Conservation (phyloP, 2,797 vertebrate species). For the Mus spretus region DNA sequence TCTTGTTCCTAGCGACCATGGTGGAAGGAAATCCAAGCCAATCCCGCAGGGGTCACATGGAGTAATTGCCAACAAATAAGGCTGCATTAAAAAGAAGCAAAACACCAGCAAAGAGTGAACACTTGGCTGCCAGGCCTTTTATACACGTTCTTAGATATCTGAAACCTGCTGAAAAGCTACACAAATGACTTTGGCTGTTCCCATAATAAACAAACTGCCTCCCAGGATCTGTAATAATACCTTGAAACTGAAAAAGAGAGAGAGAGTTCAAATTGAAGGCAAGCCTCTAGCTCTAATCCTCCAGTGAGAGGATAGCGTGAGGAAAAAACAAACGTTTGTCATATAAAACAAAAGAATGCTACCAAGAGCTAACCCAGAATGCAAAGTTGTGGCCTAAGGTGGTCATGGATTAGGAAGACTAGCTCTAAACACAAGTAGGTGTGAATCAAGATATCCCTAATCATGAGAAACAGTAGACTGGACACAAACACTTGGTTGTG, state of each 20-base stretch:
- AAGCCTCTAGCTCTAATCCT: background rate
- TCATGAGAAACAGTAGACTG: background rate
- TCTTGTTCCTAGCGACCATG: background rate
- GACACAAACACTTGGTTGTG: background rate
- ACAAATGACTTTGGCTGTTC: no score
- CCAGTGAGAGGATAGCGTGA: background rate
- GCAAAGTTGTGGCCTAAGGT: rapidly evolving
- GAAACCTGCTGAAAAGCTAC: no score
- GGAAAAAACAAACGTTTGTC: background rate
- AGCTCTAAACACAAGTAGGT: background rate
- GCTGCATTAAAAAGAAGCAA: rapidly evolving
- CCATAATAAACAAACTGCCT: background rate
- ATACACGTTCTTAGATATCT: background rate
- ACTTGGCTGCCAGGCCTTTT: rapidly evolving
- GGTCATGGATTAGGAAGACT: background rate
- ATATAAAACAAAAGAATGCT: background rate
- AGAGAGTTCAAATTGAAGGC: background rate
- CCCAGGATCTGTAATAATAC: no score
- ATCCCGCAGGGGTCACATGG: no score
- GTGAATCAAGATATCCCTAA: background rate
- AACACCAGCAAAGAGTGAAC: background rate
- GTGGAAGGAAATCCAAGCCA: background rate
- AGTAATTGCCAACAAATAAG: rapidly evolving
- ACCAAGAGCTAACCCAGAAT: background rate
- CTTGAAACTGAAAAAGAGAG: background rate